Conservation (phyloP, 1,140 invertebrate genomes). For the Drosophila neocordata region DNA sequence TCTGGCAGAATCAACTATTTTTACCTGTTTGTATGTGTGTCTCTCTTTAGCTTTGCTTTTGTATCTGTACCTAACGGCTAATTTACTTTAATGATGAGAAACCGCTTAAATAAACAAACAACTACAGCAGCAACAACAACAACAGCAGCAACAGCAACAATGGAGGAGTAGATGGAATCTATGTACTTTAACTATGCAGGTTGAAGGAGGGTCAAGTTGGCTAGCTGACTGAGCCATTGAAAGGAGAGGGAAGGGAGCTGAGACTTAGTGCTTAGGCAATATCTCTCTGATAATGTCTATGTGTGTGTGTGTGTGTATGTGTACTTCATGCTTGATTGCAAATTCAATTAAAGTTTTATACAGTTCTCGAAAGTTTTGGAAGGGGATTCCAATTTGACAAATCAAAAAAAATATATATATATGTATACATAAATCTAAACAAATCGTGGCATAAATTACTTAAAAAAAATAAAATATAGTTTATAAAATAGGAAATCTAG, state of each 20-base stretch:
- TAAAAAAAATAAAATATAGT: too few species aligned
- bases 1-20: conserved; percentile 18
- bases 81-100: conserved; percentile 65
- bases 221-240: too few species aligned
- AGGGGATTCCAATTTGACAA: neutral
- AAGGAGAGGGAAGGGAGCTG: neutral
- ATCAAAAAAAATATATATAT: neutral
- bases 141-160: conserved; percentile 20
- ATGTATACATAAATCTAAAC: too few species aligned
- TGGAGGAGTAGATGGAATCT: conserved; percentile 12
- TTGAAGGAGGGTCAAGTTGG: conserved; percentile 5
- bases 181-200: neutral
- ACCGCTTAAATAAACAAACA: conserved; percentile 53
- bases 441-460: too few species aligned
- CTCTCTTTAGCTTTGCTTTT: conserved; percentile 1
- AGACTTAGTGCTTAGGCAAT: neutral
- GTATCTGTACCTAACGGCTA: conserved; percentile 46
- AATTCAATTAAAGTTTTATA: conserved; percentile 60
- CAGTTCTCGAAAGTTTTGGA: conserved; percentile 12
- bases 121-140: conserved; percentile 19
- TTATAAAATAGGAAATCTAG: too few species aligned
- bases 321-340: conserved; percentile 62
- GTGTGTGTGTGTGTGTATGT: conserved; percentile 11
- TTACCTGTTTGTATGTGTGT: conserved; percentile 15
- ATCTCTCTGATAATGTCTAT: conserved; percentile 19